Evolutionary conservation across 2,797 vertebrate species (phyloP).

Genomic region (Esox lucius): DNA sequence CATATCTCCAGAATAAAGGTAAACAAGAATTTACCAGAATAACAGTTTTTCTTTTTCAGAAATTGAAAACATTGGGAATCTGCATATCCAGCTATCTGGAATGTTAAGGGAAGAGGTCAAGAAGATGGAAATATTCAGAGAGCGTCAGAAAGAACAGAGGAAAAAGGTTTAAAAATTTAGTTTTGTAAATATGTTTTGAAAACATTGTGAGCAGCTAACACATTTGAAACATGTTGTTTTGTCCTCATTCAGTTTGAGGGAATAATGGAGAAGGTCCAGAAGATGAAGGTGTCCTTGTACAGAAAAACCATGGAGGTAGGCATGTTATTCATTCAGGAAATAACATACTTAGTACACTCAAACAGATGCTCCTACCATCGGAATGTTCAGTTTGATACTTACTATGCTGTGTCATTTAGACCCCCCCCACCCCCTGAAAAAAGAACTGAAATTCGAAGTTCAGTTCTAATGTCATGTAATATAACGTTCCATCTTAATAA

Average conservation of each 20-base stretch:
- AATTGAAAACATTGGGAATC: slow-evolving; percentile 88
- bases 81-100: slow-evolving; percentile 88
- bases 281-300: slow-evolving; percentile 83
- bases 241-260: slow-evolving; percentile 79
- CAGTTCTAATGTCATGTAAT: too few species aligned
- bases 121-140: slow-evolving; percentile 90
- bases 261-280: slow-evolving; percentile 91
- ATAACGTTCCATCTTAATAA: too few species aligned
- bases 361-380: too few species aligned
- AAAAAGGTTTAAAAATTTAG: slow-evolving; percentile 82
- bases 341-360: not conserved
- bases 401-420: too few species aligned
- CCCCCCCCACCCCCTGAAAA: too few species aligned
- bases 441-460: too few species aligned
- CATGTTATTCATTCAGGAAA: not conserved
- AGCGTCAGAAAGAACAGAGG: slow-evolving; percentile 92
- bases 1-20: not conserved
- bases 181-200: not conserved
- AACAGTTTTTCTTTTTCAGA: slow-evolving; percentile 68
- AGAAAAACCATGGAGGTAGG: slow-evolving; percentile 90
- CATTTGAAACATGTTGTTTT: not conserved
- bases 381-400: too few species aligned
- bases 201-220: not conserved
- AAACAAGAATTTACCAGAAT: not conserved
- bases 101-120: slow-evolving; percentile 87